Percentiles rank a stretch among this genome's conserved stretches.
phyloP scores from a whole-genome alignment of 1,140 invertebrate genomes.

The Gonioctena quinquepunctata region DNA sequence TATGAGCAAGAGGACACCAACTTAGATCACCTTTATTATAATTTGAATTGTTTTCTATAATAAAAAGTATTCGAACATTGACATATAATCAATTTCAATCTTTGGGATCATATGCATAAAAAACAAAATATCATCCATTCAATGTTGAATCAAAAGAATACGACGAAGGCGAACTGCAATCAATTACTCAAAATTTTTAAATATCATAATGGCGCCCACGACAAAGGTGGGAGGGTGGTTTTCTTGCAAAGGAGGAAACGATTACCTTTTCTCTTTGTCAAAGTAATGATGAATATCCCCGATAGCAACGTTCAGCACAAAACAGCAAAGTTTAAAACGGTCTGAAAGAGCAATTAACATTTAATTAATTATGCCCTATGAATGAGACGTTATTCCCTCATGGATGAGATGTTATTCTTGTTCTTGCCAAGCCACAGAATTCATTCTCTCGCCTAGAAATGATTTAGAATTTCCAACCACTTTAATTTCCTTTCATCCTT shows the following conservation, averaged over 20 bases:
- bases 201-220: not conserved
- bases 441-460: conserved; percentile 36
- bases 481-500: conserved; percentile 40
- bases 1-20: no score
- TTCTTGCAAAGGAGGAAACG: conserved; percentile 15
- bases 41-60: no score
- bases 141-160: no score
- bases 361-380: conserved; percentile 56
- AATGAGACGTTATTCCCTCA: conserved; percentile 39
- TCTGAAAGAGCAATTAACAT: conserved; percentile 52
- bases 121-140: no score
- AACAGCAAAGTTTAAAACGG: conserved; percentile 52
- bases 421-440: conserved; percentile 21
- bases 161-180: no score
- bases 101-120: no score
- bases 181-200: not conserved
- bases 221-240: not conserved
- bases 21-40: no score
- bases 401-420: conserved; percentile 31
- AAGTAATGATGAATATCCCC: conserved; percentile 52
- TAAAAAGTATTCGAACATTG: no score
- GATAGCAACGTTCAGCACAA: conserved; percentile 44
- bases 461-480: conserved; percentile 39
- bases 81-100: no score
- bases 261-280: conserved; percentile 53